phyloP scores from a whole-genome alignment of 2,797 vertebrate genomes.

The Mormyrops attenuatus region DNA sequence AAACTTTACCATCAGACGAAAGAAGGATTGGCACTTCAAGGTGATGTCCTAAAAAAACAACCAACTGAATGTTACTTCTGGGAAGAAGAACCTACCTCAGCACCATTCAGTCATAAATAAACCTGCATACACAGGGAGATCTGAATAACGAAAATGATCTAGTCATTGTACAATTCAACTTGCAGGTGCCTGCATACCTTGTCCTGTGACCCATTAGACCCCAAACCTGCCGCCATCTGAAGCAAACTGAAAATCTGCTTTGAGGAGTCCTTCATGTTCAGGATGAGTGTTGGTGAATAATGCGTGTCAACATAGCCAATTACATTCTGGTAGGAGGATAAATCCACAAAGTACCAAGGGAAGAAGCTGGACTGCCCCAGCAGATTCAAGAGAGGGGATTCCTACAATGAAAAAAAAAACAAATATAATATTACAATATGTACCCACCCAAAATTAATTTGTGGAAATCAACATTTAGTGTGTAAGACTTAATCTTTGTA shows the following conservation, averaged over 20 bases:
- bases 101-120: background rate
- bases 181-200: constrained; percentile 46
- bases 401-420: constrained; percentile 54
- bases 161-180: background rate
- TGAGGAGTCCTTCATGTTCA: constrained; percentile 67
- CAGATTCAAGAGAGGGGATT: constrained; percentile 78
- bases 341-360: constrained; percentile 86
- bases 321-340: constrained; percentile 79
- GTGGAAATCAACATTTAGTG: background rate
- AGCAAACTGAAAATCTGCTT: constrained; percentile 78
- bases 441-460: background rate
- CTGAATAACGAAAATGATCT: background rate
- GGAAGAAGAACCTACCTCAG: background rate
- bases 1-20: constrained; percentile 78
- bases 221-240: constrained; percentile 80
- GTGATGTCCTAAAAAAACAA: constrained; percentile 73
- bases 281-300: constrained; percentile 78
- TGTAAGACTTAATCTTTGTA: background rate
- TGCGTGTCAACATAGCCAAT: constrained; percentile 83
- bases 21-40: constrained; percentile 73
- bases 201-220: constrained; percentile 64
- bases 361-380: constrained; percentile 83
- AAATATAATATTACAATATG: background rate
- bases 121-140: background rate
- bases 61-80: background rate